phyloP scores from a whole-genome alignment of 1,140 invertebrate genomes.

The Leptestheria dahalacensis region DNA sequence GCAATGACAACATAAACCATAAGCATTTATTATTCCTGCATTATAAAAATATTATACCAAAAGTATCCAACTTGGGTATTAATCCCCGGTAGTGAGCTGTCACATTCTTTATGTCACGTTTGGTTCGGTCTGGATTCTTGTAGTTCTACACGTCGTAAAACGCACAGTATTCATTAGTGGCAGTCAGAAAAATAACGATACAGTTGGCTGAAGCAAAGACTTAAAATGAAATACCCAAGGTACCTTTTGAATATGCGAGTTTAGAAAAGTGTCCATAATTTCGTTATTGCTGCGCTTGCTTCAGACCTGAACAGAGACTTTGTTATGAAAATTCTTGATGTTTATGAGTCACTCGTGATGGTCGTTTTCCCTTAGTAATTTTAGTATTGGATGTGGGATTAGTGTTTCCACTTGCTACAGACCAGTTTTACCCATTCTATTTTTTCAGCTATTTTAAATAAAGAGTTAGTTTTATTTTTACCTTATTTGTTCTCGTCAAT shows the following conservation, averaged over 20 bases:
- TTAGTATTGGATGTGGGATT: no score
- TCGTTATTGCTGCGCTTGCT: not conserved
- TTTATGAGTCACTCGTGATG: no score
- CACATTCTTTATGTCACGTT: conserved; percentile 52
- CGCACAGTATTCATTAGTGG: conserved; percentile 2
- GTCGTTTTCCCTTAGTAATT: no score
- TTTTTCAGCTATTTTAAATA: no score
- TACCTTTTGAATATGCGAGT: conserved; percentile 8
- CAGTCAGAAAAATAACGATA: no score
- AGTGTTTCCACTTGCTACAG: no score
- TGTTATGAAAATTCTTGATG: no score
- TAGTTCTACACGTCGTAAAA: conserved; percentile 9
- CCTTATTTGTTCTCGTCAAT: no score
- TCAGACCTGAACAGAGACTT: not conserved
- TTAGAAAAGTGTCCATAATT: conserved; percentile 1
- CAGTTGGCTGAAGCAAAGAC: not conserved
- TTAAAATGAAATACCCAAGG: not conserved
- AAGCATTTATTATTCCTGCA: no score
- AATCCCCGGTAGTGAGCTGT: conserved; percentile 57
- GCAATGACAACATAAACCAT: not conserved
- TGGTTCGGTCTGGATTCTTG: conserved; percentile 50
- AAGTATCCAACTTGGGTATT: conserved; percentile 41
- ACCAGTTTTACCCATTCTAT: no score
- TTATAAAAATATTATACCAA: conserved; percentile 37
- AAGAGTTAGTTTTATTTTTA: no score